A percentile compares a stretch with the other conserved stretches of the same genome.
phyloP scores from a whole-genome alignment of 2,797 vertebrate genomes.

The Peromyscus aztecus region DNA sequence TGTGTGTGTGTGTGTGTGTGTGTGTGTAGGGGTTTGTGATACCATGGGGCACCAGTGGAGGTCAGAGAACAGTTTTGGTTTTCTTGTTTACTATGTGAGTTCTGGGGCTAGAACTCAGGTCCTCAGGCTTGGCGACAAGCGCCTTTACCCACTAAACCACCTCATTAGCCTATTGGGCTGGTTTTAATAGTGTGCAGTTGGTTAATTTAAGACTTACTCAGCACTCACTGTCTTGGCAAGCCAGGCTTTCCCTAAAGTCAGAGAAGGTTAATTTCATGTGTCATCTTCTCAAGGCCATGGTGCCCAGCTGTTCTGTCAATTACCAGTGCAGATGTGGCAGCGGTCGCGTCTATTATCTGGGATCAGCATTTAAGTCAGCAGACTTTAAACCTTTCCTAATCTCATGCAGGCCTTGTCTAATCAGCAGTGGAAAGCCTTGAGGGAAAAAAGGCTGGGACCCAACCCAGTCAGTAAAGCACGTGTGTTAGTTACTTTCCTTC shows the following conservation, averaged over 20 bases:
- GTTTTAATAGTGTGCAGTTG: neutral
- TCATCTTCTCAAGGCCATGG: neutral
- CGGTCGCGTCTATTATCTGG: neutral
- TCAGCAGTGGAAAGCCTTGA: neutral
- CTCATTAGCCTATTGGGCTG: neutral
- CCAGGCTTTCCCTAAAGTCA: neutral
- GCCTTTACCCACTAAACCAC: neutral
- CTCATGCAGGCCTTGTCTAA: neutral
- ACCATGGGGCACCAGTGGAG: neutral
- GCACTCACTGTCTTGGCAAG: neutral
- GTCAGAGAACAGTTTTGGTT: neutral
- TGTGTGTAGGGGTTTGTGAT: neutral
- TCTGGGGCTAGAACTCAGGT: neutral
- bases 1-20: neutral
- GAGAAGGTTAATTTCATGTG: slow-evolving; percentile 24
- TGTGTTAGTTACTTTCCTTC: neutral
- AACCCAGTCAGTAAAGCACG: neutral
- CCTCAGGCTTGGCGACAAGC: neutral
- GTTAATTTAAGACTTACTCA: neutral
- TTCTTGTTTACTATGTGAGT: neutral
- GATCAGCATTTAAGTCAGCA: slow-evolving; percentile 31
- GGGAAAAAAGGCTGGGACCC: neutral
- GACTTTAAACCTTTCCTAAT: neutral
- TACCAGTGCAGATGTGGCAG: neutral
- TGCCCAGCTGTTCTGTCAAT: neutral